Conservation (phyloP, 2,797 vertebrate species). For the Myripristis murdjan region DNA sequence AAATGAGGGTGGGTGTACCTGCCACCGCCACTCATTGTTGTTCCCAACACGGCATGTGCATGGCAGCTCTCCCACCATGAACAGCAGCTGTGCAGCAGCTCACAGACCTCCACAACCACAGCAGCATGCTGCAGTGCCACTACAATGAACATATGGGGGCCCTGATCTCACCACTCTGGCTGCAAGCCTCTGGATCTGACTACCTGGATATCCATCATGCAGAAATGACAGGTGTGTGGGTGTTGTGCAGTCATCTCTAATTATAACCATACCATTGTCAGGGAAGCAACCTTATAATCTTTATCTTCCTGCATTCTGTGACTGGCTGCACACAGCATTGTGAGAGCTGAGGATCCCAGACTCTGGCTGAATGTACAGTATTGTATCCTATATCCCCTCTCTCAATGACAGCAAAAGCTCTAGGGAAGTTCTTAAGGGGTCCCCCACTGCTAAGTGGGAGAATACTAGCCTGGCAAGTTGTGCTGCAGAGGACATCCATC, state of each 20-base stretch:
- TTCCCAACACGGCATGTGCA: slow-evolving; percentile 11
- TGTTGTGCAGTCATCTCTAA: slow-evolving; percentile 67
- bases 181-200: slow-evolving; percentile 61
- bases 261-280: slow-evolving; percentile 53
- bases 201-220: slow-evolving; percentile 74
- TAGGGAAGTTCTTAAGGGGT: slow-evolving; percentile 64
- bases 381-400: slow-evolving; percentile 37
- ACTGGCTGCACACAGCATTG: slow-evolving; percentile 7
- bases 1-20: slow-evolving; percentile 67
- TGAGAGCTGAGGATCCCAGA: slow-evolving; percentile 1
- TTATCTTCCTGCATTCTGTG: slow-evolving; percentile 25
- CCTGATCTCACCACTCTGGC: slow-evolving; percentile 52
- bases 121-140: slow-evolving; percentile 17
- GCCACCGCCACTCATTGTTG: slow-evolving; percentile 38
- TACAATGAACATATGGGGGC: slow-evolving; percentile 37
- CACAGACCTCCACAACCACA: slow-evolving; percentile 11
- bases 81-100: slow-evolving; percentile 39
- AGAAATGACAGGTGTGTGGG: slow-evolving; percentile 71
- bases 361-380: slow-evolving; percentile 1
- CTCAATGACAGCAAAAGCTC: slow-evolving; percentile 73
- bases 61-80: slow-evolving; percentile 39
- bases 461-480: slow-evolving; percentile 39
- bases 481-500: slow-evolving; percentile 73
- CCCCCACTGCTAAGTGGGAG: slow-evolving; percentile 52
- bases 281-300: slow-evolving; percentile 25